Base-by-base conservation (phyloP, 1,140 invertebrate genomes). In the Micrasema minimum region DNA sequence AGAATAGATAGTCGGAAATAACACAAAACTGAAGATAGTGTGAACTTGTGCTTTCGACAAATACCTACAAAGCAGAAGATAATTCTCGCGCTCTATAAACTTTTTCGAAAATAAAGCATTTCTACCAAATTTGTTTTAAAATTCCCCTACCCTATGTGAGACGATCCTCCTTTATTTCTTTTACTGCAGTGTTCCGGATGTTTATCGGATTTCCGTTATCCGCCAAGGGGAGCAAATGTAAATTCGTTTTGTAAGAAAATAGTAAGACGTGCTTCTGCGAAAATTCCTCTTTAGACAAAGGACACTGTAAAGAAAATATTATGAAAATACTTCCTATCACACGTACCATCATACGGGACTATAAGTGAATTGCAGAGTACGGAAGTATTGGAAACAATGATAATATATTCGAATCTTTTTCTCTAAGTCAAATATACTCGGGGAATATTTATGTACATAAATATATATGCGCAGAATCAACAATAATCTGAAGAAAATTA, bases 181-280 rank as follows among this genome's bases (percentile, higher is more conserved):
- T 51, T n/a, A n/a, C 48, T 18, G 31, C 22, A 53, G 48, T 48
- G 14, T 22, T 26, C 62, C 43, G 38, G 45, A 51, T 53, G 64
- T 66, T 66, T 66, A 66, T 66, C 43, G 64, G 35, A 53, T 66
- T 66, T 66, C 48, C 64, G 64, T 18, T 66, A n/a, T 66, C 46
- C 48, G 64, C 26, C 53, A 53, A 10, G 43, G 48, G 26, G 31
- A 66, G 64, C 48, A 53, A 66, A 66, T 66, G 64, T 66, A 66
- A 66, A 66, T 66, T 66, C 35, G 37, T 53, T 66, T 51, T 66
- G 23, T 7, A 12, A 53, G 64, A 48, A 66, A 38, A 11, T 37
- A 53, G 35, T n/a, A 20, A 20, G 38, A 66, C 64, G 48, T 38
- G 48, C 64, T 48, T 16, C n/a, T 18, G 48, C 22, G 48, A 4